Evolutionary conservation across 2,113 vertebrate genomes (phyloP).

Genomic region (Odobenus rosmarus): DNA sequence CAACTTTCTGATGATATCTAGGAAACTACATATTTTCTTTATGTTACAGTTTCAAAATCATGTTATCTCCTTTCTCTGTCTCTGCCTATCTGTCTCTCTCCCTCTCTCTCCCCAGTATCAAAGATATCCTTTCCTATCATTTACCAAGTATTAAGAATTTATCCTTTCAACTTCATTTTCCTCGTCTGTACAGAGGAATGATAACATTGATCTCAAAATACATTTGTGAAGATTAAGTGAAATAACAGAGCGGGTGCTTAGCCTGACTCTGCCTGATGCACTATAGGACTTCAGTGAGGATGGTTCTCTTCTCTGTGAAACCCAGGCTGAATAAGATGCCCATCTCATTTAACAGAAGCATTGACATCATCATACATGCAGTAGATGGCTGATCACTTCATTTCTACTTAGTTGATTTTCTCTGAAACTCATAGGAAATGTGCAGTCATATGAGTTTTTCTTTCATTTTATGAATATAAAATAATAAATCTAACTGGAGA

Average conservation of each 20-base stretch:
- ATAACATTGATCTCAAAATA: not conserved
- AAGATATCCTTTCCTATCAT: not conserved
- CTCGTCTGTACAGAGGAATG: not conserved
- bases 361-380: not conserved
- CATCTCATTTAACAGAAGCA: not conserved
- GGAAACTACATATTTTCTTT: not conserved
- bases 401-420: not conserved
- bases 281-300: not conserved
- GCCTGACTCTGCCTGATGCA: not conserved
- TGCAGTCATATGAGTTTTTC: not conserved
- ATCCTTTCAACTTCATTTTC: not conserved
- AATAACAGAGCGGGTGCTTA: not conserved
- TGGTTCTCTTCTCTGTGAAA: not conserved
- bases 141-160: not conserved
- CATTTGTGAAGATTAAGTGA: not conserved
- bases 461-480: constrained; percentile 38
- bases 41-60: not conserved
- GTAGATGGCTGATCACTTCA: not conserved
- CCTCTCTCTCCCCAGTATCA: not conserved
- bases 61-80: not conserved
- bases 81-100: not conserved
- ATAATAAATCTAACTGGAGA: not conserved
- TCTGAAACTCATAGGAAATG: not conserved
- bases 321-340: not conserved
- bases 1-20: not conserved